Evolutionary conservation across 2,113 vertebrate species (phyloP).

Genomic region (Opisthocomus hoazin): DNA sequence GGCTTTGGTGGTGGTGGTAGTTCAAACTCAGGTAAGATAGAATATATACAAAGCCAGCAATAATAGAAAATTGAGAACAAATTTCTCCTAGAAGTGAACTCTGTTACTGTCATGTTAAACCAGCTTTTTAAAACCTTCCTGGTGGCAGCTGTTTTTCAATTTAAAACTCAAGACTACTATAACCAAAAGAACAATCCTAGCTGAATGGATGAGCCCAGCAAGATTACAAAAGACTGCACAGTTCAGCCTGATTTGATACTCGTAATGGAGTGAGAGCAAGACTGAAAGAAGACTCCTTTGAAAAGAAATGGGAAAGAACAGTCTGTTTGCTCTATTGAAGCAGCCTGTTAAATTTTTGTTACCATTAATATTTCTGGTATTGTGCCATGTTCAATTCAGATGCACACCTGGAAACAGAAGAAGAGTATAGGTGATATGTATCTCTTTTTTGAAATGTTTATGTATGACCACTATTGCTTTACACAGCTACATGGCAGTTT

Average conservation of each 20-base stretch:
- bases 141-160: background rate
- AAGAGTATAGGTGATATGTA: background rate
- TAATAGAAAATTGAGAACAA: background rate
- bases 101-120: background rate
- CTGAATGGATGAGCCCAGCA: background rate
- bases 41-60: background rate
- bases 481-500: background rate
- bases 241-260: background rate
- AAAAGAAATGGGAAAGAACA: background rate
- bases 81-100: background rate
- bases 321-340: background rate
- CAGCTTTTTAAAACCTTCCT: background rate
- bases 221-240: background rate
- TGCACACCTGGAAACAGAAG: background rate
- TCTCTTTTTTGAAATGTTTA: background rate
- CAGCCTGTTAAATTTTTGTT: background rate
- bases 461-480: background rate
- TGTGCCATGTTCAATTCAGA: background rate
- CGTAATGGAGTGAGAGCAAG: background rate
- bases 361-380: background rate
- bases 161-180: background rate
- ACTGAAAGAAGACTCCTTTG: background rate
- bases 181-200: background rate
- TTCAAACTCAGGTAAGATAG: background rate
- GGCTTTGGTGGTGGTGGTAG: background rate